Base-by-base conservation (phyloP, 2,113 vertebrate species). In the Antigone vipio region DNA sequence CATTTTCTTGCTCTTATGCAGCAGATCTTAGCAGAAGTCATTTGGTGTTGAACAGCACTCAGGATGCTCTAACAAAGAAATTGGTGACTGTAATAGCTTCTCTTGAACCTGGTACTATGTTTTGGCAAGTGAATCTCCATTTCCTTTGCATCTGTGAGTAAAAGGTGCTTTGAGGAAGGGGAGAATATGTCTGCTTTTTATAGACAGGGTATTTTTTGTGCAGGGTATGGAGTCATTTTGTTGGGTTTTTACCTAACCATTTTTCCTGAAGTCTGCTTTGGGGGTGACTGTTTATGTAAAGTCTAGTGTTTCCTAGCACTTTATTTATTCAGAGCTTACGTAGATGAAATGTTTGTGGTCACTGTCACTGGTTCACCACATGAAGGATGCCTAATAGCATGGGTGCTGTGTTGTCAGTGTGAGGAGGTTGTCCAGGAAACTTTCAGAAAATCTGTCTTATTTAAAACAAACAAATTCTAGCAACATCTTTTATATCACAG, bases 291-390 rank as follows among this genome's bases (percentile, higher is more conserved):
- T 86, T 92, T 77, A 53, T 58, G 40, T 84, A 8, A 78, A 93
- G 76, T 34, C 49, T 52, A n/a, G 58, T 64, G 63, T 89, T 90
- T 49, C 74, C 40, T 76, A 69, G 73, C 27, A 17, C 66, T 67
- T 81, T 45, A 53, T 95, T 68, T 45, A 53, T 95, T 68, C 88
- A 94, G 94, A 20, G 55, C 18, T 87, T 68, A 60, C 21, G 19
- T n/a, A 71, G 59, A n/a, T 68, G 63, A 93, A 82, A 91, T 88
- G 72, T 58, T 85, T 80, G 90, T 74, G 91, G 78, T 78, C 87
- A 29, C 93, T 86, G 83, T 84, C 55, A 8, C 60, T 87, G 85
- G 81, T 76, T 94, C 49, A 66, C 88, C 93, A 55, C 62, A 22
- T 53, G 53, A 91, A 79, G 49, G 79, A 40, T 22, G 21, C 50